Percentiles rank a stretch among this genome's conserved stretches.
These are phyloP conservation scores for Clinocottus analis DNA, from an alignment of 2,113 vertebrate species.

Conservation along the genomic window DNA sequence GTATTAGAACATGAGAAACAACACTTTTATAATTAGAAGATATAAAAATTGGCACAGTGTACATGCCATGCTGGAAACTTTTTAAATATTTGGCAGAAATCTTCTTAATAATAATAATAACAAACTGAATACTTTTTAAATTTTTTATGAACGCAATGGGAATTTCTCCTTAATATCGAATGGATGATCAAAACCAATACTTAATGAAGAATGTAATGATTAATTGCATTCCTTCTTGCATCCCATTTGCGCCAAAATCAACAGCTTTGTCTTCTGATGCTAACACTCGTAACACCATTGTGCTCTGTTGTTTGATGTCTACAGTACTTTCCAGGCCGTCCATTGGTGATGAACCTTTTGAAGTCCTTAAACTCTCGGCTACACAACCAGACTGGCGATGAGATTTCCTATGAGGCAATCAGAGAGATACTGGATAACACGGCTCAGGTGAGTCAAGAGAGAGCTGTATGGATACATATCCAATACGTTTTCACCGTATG, in stretches of 20 bases:
- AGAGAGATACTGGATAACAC: constrained; percentile 83
- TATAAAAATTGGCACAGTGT: background rate
- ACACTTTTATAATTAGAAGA: background rate
- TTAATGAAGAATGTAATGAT: background rate
- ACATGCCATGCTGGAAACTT: background rate
- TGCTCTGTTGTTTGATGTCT: constrained; percentile 3
- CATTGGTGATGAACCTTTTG: constrained; percentile 85
- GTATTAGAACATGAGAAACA: background rate
- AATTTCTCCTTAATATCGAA: background rate
- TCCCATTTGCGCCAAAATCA: background rate
- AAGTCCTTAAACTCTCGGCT: constrained; percentile 83
- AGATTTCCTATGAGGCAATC: constrained; percentile 82
- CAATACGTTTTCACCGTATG: background rate
- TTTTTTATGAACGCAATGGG: background rate
- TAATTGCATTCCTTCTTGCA: background rate
- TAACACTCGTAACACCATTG: background rate
- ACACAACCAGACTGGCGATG: constrained; percentile 64
- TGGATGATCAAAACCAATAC: background rate
- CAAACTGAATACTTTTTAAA: background rate
- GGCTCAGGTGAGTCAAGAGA: constrained; percentile 78
- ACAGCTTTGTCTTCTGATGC: background rate
- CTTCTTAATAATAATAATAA: background rate
- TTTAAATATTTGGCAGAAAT: background rate
- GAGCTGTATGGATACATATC: no score
- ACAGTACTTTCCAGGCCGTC: constrained; percentile 91